Evolutionary conservation across 2,888 invertebrate genomes (phyloP), one percentile per base, ranked within the genome.

Genomic region (Neoitamus cyanurus): DNA sequence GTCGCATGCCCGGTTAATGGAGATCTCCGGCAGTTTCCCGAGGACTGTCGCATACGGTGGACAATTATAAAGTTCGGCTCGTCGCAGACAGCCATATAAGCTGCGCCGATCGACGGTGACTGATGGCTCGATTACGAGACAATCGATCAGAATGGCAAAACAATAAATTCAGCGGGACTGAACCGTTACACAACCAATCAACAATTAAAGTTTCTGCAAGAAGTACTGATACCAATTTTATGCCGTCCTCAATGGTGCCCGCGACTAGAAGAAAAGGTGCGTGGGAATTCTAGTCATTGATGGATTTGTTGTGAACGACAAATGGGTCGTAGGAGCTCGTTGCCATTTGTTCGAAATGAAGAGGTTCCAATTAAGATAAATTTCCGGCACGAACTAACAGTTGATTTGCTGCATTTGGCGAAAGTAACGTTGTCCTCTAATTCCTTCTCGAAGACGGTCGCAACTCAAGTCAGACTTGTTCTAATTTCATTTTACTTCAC

Each of bases 181-280:
- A 58, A 80, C 80, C 80, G 80, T 80, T 80, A 80, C 34, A 80
- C 80, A 80, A 80, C 48, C 80, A 68, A 80, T 80, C 80, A 68
- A 68, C 80, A 80, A 80, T 80, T 80, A 80, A 80, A 48, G 28
- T 48, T 80, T 42, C 46, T 77, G 77, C 77, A 77, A 68, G 34
- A 58, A 37, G 15, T 25, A 75, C 36, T 80, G 68, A 48, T 48
- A 80, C 58, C 15, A 48, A 48, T 20, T 58, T 80, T 58, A 68
- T 58, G 20, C 68, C 80, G 31, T 13, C 68, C 20, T 68, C 25
- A n/a, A 68, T 58, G 34, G 36, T 28, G 9, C 48, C 48, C 30
- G 48, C 46, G 25, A 13, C 48, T 48, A n/a, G 78, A 46, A 34
- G 80, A 80, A 80, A 80, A 80, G 80, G 68, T 80, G 80, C 80